Evolutionary conservation across 2,797 vertebrate genomes (phyloP).

Genomic region (Pipistrellus pipistrellus): DNA sequence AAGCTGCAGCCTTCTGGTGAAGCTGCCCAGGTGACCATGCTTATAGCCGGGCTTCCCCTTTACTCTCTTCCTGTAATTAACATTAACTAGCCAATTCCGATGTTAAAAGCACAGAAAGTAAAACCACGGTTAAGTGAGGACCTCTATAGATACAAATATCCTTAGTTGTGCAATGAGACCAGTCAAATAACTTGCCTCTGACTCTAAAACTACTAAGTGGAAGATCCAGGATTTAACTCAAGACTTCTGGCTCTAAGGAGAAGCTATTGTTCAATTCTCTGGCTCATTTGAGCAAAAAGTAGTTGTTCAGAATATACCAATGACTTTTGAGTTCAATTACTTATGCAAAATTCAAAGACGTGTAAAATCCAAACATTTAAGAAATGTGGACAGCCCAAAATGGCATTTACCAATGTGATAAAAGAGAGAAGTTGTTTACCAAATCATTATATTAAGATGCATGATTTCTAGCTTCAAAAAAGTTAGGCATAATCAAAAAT

Average conservation of each 20-base stretch:
- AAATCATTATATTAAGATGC: background rate
- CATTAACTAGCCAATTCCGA: background rate
- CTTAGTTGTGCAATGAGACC: background rate
- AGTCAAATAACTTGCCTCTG: constrained; percentile 13
- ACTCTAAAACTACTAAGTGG: background rate
- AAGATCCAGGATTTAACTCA: background rate
- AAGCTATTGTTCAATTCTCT: constrained; percentile 7
- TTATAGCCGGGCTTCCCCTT: background rate
- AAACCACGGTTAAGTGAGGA: background rate
- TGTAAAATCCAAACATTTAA: constrained; percentile 14
- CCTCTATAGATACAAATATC: background rate
- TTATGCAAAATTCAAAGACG: background rate
- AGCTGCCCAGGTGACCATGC: background rate
- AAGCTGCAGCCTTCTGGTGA: background rate
- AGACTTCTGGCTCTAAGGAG: background rate
- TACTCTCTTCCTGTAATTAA: background rate
- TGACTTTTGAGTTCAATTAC: background rate
- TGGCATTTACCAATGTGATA: background rate
- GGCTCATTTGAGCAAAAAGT: background rate
- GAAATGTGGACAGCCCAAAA: background rate
- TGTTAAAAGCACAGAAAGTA: background rate
- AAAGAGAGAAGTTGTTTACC: background rate
- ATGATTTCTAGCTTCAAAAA: background rate
- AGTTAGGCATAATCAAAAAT: background rate
- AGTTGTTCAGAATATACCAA: background rate